These are phyloP conservation scores for Drosophila melanosoma DNA, from an alignment of 2,888 invertebrate species.

Conservation along the genomic window DNA sequence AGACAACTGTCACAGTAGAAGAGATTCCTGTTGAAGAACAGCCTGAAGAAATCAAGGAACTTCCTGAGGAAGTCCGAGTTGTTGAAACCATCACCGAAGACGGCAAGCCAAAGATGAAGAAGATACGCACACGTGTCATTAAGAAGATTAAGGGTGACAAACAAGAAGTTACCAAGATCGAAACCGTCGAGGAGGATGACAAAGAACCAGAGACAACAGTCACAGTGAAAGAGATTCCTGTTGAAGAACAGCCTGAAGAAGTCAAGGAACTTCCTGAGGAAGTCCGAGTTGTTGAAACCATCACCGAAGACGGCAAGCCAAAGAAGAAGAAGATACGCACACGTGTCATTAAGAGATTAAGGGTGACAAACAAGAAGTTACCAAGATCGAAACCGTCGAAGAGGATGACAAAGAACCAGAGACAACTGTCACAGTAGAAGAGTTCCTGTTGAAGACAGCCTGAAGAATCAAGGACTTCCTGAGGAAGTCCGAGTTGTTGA, in stretches of 20 bases:
- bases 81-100: conserved; percentile 21
- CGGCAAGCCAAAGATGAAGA: conserved; percentile 31
- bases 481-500: neutral
- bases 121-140: conserved; percentile 32
- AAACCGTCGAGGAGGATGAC: conserved; percentile 35
- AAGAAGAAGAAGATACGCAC: conserved; percentile 3
- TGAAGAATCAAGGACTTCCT: neutral
- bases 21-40: conserved; percentile 19
- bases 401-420: conserved; percentile 3
- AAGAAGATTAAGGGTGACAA: conserved; percentile 37
- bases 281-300: neutral
- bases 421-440: neutral
- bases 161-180: conserved; percentile 33
- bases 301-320: conserved; percentile 4
- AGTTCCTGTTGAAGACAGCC: neutral
- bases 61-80: conserved; percentile 27
- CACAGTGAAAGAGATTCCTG: conserved; percentile 17
- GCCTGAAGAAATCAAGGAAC: conserved; percentile 17
- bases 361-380: neutral
- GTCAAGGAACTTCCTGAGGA: neutral
- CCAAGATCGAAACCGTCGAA: conserved; percentile 2
- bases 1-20: conserved; percentile 27
- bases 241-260: neutral
- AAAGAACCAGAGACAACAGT: conserved; percentile 27
- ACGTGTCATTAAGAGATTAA: conserved; percentile 1